Conservation (phyloP, 2,113 vertebrate species). For the Sylvicapra grimmia region DNA sequence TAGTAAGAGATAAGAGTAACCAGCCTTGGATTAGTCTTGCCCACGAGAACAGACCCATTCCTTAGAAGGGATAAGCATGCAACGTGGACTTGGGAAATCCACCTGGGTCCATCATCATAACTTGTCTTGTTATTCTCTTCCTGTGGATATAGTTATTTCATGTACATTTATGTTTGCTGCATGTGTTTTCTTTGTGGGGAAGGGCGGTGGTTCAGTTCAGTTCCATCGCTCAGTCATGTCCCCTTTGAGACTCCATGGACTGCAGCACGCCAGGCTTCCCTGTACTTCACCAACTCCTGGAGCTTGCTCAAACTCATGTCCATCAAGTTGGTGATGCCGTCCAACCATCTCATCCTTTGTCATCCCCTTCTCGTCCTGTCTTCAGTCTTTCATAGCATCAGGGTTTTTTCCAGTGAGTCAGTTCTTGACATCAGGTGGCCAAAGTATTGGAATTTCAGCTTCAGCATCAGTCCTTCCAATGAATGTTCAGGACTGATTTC, state of each 20-base stretch:
- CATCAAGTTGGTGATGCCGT: not conserved
- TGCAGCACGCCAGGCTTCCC: not conserved
- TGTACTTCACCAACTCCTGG: not conserved
- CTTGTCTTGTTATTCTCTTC: not conserved
- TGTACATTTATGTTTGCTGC: not conserved
- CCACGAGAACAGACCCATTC: not conserved
- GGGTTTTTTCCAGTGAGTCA: not conserved
- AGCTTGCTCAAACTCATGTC: not conserved
- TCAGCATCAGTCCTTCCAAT: not conserved
- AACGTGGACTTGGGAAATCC: not conserved
- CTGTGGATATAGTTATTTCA: not conserved
- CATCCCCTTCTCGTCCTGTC: not conserved
- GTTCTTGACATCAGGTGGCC: not conserved
- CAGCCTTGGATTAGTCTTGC: not conserved
- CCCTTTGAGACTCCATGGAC: not conserved
- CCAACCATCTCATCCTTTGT: not conserved
- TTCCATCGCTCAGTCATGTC: not conserved
- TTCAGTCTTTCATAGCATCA: not conserved
- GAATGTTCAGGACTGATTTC: not conserved
- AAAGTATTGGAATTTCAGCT: not conserved
- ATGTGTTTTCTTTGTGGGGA: not conserved
- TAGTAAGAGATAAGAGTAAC: no score
- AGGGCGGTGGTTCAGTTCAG: not conserved
- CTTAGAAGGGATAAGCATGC: not conserved
- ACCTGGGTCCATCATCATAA: not conserved